A percentile compares a stretch with the other conserved stretches of the same genome.
Conservation (phyloP, 2,113 vertebrate species). For the Athene noctua region DNA sequence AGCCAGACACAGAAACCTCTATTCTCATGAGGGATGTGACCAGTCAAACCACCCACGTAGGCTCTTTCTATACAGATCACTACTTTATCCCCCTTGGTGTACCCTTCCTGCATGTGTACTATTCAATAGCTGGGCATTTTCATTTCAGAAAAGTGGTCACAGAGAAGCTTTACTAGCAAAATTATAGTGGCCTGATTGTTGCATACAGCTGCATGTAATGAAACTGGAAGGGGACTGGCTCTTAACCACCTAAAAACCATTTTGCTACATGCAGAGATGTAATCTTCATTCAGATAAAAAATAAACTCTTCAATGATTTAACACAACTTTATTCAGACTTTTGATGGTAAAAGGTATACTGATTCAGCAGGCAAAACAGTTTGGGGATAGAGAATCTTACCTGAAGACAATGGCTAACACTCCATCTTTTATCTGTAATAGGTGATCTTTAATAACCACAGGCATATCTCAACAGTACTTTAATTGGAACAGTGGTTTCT, state of each 20-base stretch:
- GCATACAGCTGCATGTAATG: neutral
- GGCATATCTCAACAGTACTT: neutral
- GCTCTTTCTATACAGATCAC: neutral
- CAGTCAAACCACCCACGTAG: neutral
- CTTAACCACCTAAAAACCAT: neutral
- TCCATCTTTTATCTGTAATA: neutral
- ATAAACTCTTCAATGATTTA: neutral
- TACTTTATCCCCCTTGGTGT: neutral
- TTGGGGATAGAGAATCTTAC: neutral
- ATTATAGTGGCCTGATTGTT: neutral
- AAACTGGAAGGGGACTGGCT: neutral
- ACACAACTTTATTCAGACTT: neutral
- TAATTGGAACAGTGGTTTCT: conserved; percentile 16
- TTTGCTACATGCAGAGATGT: neutral
- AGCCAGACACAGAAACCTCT: neutral
- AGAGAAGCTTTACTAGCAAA: neutral
- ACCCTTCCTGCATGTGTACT: neutral
- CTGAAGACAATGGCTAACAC: neutral
- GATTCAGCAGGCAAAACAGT: neutral
- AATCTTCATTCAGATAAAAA: neutral
- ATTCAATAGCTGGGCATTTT: neutral
- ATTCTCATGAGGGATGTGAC: neutral
- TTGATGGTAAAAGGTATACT: neutral
- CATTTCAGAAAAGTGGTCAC: neutral
- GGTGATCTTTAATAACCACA: neutral